Percentiles rank a stretch among this genome's conserved stretches.
These are phyloP conservation scores for Bradypodion ventrale DNA, from an alignment of 2,797 vertebrate genomes.

Conservation along the genomic window DNA sequence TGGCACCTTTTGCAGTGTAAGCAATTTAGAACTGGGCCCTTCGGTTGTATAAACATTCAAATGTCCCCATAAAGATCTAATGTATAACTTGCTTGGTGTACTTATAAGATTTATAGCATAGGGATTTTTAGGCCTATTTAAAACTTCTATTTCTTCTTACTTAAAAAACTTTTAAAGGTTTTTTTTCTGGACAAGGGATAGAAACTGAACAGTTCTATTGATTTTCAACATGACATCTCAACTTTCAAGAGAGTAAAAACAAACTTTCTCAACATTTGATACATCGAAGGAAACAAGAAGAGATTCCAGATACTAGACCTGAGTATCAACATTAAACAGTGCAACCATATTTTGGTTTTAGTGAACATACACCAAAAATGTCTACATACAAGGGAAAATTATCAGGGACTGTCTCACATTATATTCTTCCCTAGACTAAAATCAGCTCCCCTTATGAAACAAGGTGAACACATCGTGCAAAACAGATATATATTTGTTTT, in stretches of 20 bases:
- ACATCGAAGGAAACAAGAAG: neutral
- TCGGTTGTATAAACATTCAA: constrained; percentile 23
- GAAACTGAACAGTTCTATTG: neutral
- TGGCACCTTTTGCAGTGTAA: constrained; percentile 2
- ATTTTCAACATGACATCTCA: neutral
- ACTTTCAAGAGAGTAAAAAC: neutral
- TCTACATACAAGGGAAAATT: neutral
- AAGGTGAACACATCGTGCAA: neutral
- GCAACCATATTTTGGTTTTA: neutral
- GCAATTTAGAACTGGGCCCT: neutral
- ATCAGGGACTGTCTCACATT: neutral
- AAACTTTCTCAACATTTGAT: neutral
- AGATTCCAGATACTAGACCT: neutral
- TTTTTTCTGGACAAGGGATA: neutral
- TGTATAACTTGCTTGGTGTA: constrained; percentile 41
- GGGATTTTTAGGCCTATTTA: neutral
- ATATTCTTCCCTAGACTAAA: neutral
- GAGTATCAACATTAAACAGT: neutral
- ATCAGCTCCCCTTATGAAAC: neutral
- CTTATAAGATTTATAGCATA: constrained; percentile 16
- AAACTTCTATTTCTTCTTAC: constrained; percentile 5
- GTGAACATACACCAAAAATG: neutral
- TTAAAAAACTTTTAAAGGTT: neutral
- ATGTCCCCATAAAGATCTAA: constrained; percentile 49
- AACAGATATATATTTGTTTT: neutral